These are phyloP conservation scores for Oscheius sp. DNA, from an alignment of 2,888 invertebrate species.

Conservation along the genomic window DNA sequence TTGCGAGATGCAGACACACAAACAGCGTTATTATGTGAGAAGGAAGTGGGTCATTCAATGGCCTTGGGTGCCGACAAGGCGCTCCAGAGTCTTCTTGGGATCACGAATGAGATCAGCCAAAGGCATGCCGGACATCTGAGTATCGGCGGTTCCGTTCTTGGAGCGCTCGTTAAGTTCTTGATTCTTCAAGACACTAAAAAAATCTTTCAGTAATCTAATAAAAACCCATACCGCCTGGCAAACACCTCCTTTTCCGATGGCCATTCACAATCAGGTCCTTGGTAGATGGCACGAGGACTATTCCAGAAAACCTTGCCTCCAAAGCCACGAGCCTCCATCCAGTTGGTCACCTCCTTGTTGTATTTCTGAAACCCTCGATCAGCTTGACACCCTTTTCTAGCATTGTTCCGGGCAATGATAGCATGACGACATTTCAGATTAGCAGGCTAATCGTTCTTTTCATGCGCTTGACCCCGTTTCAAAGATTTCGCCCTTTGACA, in stretches of 20 bases:
- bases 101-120: constrained; percentile 66
- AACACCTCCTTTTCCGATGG: constrained; percentile 70
- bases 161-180: constrained; percentile 60
- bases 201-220: not conserved
- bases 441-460: constrained; percentile 26
- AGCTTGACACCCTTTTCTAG: not conserved
- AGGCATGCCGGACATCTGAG: constrained; percentile 54
- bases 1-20: constrained; percentile 34
- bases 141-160: constrained; percentile 54
- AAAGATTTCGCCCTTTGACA: too few species aligned
- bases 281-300: constrained; percentile 70
- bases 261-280: constrained; percentile 71
- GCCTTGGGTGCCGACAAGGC: constrained; percentile 55
- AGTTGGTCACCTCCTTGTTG: constrained; percentile 69
- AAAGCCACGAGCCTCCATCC: constrained; percentile 68
- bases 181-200: constrained; percentile 66
- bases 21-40: constrained; percentile 30
- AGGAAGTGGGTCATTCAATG: constrained; percentile 25
- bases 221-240: constrained; percentile 59
- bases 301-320: constrained; percentile 71
- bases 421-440: constrained; percentile 35
- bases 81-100: constrained; percentile 65
- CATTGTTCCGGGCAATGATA: constrained; percentile 32
- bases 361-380: constrained; percentile 59
- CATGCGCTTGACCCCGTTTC: constrained; percentile 20